A percentile compares a stretch with the other conserved stretches of the same genome.
phyloP scores from a whole-genome alignment of 2,113 vertebrate species.

The Paramormyrops kingsleyae region DNA sequence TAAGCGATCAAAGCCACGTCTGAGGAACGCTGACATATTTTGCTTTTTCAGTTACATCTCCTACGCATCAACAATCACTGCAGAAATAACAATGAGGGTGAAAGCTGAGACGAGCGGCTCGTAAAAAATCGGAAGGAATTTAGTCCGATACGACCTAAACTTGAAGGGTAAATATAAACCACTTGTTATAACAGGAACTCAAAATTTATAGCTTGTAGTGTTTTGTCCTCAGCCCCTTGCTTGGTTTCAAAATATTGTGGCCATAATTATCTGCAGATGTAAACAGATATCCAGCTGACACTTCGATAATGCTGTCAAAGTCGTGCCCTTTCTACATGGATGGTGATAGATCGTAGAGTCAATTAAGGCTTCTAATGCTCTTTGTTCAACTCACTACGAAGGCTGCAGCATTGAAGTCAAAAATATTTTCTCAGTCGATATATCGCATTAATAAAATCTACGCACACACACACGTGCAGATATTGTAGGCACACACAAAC shows the following conservation, averaged over 20 bases:
- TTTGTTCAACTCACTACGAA: constrained; percentile 24
- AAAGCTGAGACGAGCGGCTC: constrained; percentile 47
- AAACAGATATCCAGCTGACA: constrained; percentile 50
- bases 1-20: constrained; percentile 44
- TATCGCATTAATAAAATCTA: constrained; percentile 21
- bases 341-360: constrained; percentile 36
- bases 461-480: neutral
- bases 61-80: constrained; percentile 40
- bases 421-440: constrained; percentile 5
- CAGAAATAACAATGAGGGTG: constrained; percentile 51
- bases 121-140: constrained; percentile 46
- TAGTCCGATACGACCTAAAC: constrained; percentile 47
- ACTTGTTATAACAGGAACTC: constrained; percentile 72
- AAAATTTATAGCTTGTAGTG: constrained; percentile 67
- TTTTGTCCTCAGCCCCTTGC: constrained; percentile 60
- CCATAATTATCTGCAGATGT: constrained; percentile 66
- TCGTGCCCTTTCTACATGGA: constrained; percentile 17
- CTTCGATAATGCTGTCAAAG: constrained; percentile 34
- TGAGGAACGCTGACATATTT: constrained; percentile 47
- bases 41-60: constrained; percentile 47
- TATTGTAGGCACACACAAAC: neutral
- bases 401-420: constrained; percentile 35
- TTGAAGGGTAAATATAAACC: constrained; percentile 61
- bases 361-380: constrained; percentile 35
- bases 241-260: constrained; percentile 61